A percentile compares a stretch with the other conserved stretches of the same genome.
phyloP scores from a whole-genome alignment of 2,888 invertebrate species.

The Archaeoteleia sp. region DNA sequence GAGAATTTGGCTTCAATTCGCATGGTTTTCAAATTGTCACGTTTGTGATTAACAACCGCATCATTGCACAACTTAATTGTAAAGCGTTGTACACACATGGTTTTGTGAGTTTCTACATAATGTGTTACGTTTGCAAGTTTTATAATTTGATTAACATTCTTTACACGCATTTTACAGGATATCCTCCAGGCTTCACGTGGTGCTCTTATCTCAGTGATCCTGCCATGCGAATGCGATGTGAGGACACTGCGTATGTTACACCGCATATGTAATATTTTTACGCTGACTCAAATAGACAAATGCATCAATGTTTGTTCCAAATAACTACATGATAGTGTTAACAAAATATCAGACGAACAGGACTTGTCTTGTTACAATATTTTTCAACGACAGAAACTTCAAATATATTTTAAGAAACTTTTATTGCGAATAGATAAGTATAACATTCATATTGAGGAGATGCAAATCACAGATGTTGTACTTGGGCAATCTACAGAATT shows the following conservation, averaged over 20 bases:
- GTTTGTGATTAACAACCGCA: conserved; percentile 7
- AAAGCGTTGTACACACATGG: not conserved
- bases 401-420: no score
- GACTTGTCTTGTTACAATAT: no score
- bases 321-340: no score
- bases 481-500: no score
- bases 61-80: not conserved
- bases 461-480: no score
- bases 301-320: no score
- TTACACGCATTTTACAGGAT: conserved; percentile 68
- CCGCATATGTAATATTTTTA: conserved; percentile 35
- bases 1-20: conserved; percentile 12
- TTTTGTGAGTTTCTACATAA: not conserved
- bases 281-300: no score
- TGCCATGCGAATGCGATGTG: conserved; percentile 57
- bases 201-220: conserved; percentile 72
- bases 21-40: conserved; percentile 7
- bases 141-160: not conserved
- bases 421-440: no score
- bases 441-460: no score
- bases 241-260: conserved; percentile 38
- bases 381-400: no score
- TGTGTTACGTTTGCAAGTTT: not conserved
- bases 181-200: conserved; percentile 73
- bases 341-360: no score